Percentiles rank a stretch among this genome's conserved stretches.
Evolutionary conservation across 2,113 vertebrate genomes (phyloP).

Genomic region (Lagopus muta): DNA sequence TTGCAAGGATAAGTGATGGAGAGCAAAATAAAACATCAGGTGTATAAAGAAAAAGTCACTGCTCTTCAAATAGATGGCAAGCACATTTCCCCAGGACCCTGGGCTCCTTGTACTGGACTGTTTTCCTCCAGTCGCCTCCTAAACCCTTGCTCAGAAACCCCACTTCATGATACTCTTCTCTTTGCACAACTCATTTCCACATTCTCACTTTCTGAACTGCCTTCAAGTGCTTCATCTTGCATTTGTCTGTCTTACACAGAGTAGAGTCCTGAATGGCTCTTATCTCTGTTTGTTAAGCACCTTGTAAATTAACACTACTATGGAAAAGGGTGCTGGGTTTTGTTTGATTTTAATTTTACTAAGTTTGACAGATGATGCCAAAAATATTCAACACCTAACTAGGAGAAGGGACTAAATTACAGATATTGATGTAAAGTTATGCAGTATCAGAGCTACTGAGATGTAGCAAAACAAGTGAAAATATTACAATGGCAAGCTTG

Average conservation of each 20-base stretch:
- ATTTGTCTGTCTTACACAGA: constrained; percentile 27
- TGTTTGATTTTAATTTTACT: neutral
- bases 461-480: neutral
- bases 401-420: neutral
- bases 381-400: constrained; percentile 43
- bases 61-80: neutral
- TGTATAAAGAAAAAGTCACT: neutral
- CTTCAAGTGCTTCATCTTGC: constrained; percentile 29
- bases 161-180: neutral
- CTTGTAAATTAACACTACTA: constrained; percentile 58
- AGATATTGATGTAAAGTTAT: neutral
- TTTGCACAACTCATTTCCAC: neutral
- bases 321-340: neutral
- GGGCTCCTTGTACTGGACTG: neutral
- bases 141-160: neutral
- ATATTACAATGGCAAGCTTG: neutral
- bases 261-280: constrained; percentile 14
- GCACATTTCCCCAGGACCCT: neutral
- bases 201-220: neutral
- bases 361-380: neutral
- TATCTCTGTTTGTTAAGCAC: constrained; percentile 60
- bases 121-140: neutral
- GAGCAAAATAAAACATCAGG: neutral
- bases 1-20: neutral
- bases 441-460: neutral